Evolutionary conservation across 2,888 invertebrate genomes (phyloP), one percentile per base, ranked within the genome.

Genomic region (Synergus gifuensis): DNA sequence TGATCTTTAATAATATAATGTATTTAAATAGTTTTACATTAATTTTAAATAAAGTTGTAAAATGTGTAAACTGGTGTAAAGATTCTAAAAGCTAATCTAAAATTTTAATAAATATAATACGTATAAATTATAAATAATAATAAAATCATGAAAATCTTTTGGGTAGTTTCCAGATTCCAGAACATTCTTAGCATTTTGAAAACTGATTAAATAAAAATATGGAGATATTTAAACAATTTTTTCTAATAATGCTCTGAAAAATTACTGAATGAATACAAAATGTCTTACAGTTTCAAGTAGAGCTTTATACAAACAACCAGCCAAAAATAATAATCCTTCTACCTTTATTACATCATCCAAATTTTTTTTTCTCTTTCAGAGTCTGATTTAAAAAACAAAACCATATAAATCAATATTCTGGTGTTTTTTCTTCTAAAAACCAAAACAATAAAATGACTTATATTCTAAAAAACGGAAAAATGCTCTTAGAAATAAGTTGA

Each of bases 31-130:
- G 36, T 36, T 36, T 36, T 36, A 36, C 36, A 36, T 36, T 36
- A 36, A 36, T 36, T 36, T 36, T 4, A 36, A 36, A 36, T 36
- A 36, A 36, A 36, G 36, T 36, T 36, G 36, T 4, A 36, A 4
- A 36, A 36, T 36, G 2, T 36, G 1, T 36, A n/a, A n/a, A n/a
- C n/a, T n/a, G n/a, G n/a, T n/a, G 1, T 36, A 36, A 36, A 4
- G 4, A 36, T 36, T 36, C 36, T 36, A 36, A 36, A 36, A 36
- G 2, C 1, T 36, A 36, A 36, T 36, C 36, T 36, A 36, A 36
- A 77, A 58, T 67, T 69, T 14, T 16, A 40, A 76, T 40, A 42
- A 60, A 66, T 44, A 22, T 22, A 7, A 60, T 22, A 60, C 18
- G 3, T 62, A 28, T 8, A 62, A 62, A 62, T 62, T 28, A 62